Evolutionary conservation across 2,113 vertebrate species (phyloP), one percentile per base, ranked within the genome.

Genomic region (Paraplagusia blochii): DNA sequence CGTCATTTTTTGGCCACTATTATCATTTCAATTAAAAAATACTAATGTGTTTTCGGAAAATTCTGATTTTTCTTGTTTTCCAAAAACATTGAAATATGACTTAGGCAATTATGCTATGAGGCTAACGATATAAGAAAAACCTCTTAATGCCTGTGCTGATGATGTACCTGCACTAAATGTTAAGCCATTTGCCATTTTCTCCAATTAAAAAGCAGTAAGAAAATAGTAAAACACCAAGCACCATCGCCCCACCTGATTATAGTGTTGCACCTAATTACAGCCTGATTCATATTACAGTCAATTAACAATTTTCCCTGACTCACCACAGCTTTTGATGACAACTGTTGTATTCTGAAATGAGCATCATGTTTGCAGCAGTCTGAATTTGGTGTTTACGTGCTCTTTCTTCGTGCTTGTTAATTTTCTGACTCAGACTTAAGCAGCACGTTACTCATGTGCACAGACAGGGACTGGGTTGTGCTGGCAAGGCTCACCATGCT

Each of bases 401-500:
- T 50, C 52, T 69, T 51, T 66, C 57, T 58, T 59, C 15, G 58
- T 43, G 70, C 64, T 62, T 12, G 11, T 62, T 55, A 55, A 78
- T 66, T 81, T 72, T 76, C 68, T 80, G 80, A 77, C 72, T 77
- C 68, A 80, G 60, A 72, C 53, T 55, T 36, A 10, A 58, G 74
- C 79, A 39, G 66, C 72, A 60, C 38, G 42, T 66, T 48, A 71
- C 73, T 77, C 71, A 50, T 77, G 81, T 60, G 64, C 46, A 29
- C 74, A 69, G 74, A 85, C 86, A 85, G 86, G 80, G 73, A 56
- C 72, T 9, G 54, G 54, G 77, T 79, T 87, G 87, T 88, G 78
- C 80, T 65, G 79, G 72, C 77, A 55, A 55, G 78, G 84, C 80
- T 74, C 34, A 19, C 74, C 72, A 61, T 73, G 80, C 72, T 85